These are phyloP conservation scores for Loris lydekkerianus DNA, from an alignment of 2,797 vertebrate genomes.

Conservation along the genomic window DNA sequence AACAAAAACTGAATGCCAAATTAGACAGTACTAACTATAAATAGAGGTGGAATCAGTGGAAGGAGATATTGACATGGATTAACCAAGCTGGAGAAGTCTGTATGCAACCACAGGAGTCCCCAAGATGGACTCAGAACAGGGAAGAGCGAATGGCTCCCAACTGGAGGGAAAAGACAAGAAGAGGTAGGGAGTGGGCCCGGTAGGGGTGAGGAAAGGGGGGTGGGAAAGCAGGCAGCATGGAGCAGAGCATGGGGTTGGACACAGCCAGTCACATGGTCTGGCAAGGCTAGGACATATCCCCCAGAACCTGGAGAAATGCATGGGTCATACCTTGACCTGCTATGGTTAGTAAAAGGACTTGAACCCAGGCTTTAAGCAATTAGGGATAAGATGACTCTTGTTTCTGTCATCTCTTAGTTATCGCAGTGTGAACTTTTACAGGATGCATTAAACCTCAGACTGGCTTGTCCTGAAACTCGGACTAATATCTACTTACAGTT, in stretches of 20 bases:
- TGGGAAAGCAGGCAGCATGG: background rate
- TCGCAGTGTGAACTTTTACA: background rate
- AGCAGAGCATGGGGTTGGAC: background rate
- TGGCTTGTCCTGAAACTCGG: background rate
- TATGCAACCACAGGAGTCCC: background rate
- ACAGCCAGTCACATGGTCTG: background rate
- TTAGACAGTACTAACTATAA: constrained; percentile 3
- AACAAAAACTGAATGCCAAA: constrained; percentile 2
- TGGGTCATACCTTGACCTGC: background rate
- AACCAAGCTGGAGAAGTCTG: background rate
- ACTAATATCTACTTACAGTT: background rate
- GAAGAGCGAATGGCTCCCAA: background rate
- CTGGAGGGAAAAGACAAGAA: background rate
- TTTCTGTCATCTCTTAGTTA: background rate
- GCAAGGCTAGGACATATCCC: background rate
- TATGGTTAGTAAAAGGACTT: background rate
- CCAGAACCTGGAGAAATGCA: background rate
- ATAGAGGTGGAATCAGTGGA: background rate
- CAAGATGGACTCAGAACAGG: background rate
- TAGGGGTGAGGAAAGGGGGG: background rate
- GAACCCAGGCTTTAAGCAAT: background rate
- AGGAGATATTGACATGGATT: background rate
- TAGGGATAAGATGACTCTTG: background rate
- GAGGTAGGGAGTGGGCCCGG: background rate
- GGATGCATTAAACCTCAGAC: background rate